phyloP scores from a whole-genome alignment of 2,113 vertebrate species.

The Delphinapterus leucas region DNA sequence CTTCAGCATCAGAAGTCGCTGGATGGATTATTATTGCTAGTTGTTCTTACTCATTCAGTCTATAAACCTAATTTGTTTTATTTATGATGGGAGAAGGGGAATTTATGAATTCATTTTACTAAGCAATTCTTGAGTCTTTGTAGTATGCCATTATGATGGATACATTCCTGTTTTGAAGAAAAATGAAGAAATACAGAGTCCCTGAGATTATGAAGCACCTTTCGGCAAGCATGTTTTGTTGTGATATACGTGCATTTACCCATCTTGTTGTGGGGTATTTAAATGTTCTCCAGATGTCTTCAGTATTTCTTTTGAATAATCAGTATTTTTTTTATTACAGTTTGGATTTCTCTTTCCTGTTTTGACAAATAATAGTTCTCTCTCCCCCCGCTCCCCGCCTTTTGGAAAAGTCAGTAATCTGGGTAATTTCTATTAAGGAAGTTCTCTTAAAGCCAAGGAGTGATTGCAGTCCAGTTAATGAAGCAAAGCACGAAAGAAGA shows the following conservation, averaged over 20 bases:
- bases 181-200: background rate
- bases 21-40: constrained; percentile 12
- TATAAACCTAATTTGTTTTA: constrained; percentile 49
- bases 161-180: background rate
- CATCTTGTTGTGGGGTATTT: background rate
- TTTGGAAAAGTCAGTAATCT: constrained; percentile 20
- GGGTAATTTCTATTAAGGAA: constrained; percentile 33
- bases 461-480: background rate
- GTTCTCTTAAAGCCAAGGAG: background rate
- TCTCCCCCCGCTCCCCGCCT: background rate
- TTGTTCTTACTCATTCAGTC: constrained; percentile 53
- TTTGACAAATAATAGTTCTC: background rate
- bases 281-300: background rate
- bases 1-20: constrained; percentile 39
- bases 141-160: background rate
- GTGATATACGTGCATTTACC: background rate
- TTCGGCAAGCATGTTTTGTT: background rate
- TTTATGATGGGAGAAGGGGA: constrained; percentile 57
- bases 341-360: background rate
- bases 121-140: constrained; percentile 45
- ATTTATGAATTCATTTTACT: constrained; percentile 65
- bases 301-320: constrained; percentile 34
- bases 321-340: background rate
- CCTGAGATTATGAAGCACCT: background rate
- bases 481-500: background rate